Conservation (phyloP, 2,113 vertebrate genomes). For the Platysteira castanea region DNA sequence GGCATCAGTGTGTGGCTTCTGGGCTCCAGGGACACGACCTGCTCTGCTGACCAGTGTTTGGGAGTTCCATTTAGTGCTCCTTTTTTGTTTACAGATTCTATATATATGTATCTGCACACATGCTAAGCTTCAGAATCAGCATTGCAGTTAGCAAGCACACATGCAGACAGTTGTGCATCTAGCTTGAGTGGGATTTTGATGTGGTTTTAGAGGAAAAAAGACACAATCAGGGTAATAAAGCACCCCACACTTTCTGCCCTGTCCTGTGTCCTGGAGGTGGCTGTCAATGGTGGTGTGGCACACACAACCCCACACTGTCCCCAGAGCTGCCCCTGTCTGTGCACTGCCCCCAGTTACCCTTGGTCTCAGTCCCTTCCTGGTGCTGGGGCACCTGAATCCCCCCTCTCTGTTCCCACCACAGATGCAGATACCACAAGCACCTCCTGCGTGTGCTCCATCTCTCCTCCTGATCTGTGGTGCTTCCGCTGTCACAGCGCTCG, state of each 20-base stretch:
- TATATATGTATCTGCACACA: too few relatives aligned
- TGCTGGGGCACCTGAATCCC: neutral
- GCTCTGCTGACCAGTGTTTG: neutral
- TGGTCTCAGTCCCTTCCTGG: neutral
- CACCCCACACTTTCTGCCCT: neutral
- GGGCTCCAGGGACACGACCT: neutral
- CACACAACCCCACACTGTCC: fast-evolving
- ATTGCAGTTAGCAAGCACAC: neutral
- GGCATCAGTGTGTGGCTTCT: fast-evolving
- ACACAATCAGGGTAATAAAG: neutral
- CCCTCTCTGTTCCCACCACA: neutral
- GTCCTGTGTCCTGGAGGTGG: fast-evolving
- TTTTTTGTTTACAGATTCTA: neutral
- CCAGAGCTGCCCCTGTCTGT: neutral
- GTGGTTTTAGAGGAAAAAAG: neutral
- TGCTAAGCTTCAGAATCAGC: neutral
- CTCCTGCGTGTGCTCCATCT: neutral
- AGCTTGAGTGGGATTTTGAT: neutral
- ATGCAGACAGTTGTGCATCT: neutral
- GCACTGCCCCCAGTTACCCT: fast-evolving
- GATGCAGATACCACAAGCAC: neutral
- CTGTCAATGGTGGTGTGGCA: fast-evolving
- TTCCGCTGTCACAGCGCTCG: fast-evolving
- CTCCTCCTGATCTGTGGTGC: neutral
- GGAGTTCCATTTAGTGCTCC: neutral